A percentile compares a stretch with the other conserved stretches of the same genome.
These are phyloP conservation scores for Myoxocephalus aenaeus DNA, from an alignment of 2,797 vertebrate species.

Conservation along the genomic window DNA sequence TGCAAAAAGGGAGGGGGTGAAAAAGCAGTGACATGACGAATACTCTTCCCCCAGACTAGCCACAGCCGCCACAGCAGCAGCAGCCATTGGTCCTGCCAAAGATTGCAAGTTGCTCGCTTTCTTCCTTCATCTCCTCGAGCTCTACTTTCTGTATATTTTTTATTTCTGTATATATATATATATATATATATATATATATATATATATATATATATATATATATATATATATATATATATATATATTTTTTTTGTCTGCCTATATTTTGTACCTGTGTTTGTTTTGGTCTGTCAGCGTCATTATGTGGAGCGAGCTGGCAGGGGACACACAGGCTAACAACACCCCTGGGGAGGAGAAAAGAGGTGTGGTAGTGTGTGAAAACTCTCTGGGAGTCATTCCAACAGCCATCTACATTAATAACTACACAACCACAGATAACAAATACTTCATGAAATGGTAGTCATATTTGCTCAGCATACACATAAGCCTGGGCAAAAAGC, in stretches of 20 bases:
- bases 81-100: slow-evolving; percentile 32
- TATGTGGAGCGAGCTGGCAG: slow-evolving; percentile 70
- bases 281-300: slow-evolving; percentile 79
- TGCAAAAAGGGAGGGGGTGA: slow-evolving; percentile 13
- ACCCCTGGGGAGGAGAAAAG: slow-evolving; percentile 61
- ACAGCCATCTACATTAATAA: slow-evolving; percentile 73
- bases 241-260: slow-evolving; percentile 38
- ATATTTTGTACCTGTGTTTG: slow-evolving; percentile 68
- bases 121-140: slow-evolving; percentile 37
- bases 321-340: slow-evolving; percentile 74
- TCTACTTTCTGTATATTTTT: neutral
- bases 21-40: slow-evolving; percentile 11
- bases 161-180: too few relatives aligned
- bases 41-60: slow-evolving; percentile 4
- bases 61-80: slow-evolving; percentile 21
- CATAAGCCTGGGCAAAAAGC: slow-evolving; percentile 36
- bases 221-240: too few relatives aligned
- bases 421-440: slow-evolving; percentile 59
- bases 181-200: too few relatives aligned
- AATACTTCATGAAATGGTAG: slow-evolving; percentile 53
- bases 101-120: slow-evolving; percentile 27
- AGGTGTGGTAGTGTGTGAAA: slow-evolving; percentile 64
- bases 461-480: slow-evolving; percentile 62
- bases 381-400: slow-evolving; percentile 76
- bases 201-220: too few relatives aligned